Conservation (phyloP, 2,888 invertebrate species). For the Alcis repandata region DNA sequence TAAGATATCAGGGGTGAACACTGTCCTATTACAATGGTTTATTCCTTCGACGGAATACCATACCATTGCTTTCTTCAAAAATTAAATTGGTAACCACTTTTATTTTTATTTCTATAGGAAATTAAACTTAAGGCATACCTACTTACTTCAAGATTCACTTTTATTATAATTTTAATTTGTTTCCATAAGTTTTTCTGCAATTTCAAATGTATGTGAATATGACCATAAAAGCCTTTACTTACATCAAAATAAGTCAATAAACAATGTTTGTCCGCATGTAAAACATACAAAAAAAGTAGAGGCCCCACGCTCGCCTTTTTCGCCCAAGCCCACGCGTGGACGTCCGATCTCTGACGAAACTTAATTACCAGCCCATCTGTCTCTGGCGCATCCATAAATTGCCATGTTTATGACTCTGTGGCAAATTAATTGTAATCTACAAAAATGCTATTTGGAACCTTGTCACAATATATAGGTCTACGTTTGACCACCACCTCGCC, state of each 20-base stretch:
- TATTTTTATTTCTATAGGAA: too few relatives aligned
- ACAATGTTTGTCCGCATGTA: background rate
- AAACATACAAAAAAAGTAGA: slow-evolving; percentile 13
- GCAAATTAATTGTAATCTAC: slow-evolving; percentile 40
- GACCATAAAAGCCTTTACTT: slow-evolving; percentile 7
- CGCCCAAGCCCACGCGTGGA: slow-evolving; percentile 34
- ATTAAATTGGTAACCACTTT: too few relatives aligned
- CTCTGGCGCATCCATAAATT: slow-evolving; percentile 55
- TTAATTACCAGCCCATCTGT: slow-evolving; percentile 56
- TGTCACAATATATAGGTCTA: slow-evolving; percentile 9
- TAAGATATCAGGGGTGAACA: too few relatives aligned
- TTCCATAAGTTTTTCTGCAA: too few relatives aligned
- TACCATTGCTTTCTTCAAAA: too few relatives aligned
- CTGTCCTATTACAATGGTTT: too few relatives aligned
- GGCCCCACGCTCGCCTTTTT: slow-evolving; percentile 27
- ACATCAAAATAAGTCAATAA: slow-evolving; percentile 1
- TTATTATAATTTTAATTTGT: too few relatives aligned
- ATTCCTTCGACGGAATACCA: too few relatives aligned
- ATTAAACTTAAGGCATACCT: too few relatives aligned
- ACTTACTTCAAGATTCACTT: too few relatives aligned
- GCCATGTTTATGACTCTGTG: slow-evolving; percentile 47
- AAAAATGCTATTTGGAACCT: slow-evolving; percentile 31
- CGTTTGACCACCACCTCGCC: background rate
- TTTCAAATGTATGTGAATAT: background rate
- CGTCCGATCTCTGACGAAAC: slow-evolving; percentile 44